Evolutionary conservation across 2,888 invertebrate species (phyloP).

Genomic region (Leucozona laternaria): DNA sequence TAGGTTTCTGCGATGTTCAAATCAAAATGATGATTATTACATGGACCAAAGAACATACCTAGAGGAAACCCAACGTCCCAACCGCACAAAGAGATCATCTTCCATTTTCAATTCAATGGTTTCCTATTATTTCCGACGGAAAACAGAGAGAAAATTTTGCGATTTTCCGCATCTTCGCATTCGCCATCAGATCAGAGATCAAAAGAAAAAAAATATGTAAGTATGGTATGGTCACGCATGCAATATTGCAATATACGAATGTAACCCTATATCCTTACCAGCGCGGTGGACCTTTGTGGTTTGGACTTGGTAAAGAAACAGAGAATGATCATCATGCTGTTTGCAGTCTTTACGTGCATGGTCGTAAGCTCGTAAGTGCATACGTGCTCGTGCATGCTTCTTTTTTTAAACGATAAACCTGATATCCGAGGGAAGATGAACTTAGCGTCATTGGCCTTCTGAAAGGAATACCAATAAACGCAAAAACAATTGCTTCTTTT

Average conservation of each 20-base stretch:
- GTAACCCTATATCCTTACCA: background rate
- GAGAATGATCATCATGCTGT: constrained; percentile 9
- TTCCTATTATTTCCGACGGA: constrained; percentile 49
- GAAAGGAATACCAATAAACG: constrained; percentile 29
- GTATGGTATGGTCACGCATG: constrained; percentile 54
- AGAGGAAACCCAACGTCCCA: constrained; percentile 11
- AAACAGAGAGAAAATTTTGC: constrained; percentile 49
- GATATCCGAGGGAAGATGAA: constrained; percentile 70
- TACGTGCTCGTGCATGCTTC: background rate
- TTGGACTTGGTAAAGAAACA: constrained; percentile 21
- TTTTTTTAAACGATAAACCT: constrained; percentile 42
- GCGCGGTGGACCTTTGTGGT: constrained; percentile 52
- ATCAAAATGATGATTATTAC: constrained; percentile 1
- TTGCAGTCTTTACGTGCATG: constrained; percentile 20
- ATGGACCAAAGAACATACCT: constrained; percentile 2
- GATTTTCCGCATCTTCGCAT: constrained; percentile 62
- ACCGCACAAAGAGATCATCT: constrained; percentile 34
- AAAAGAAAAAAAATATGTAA: constrained; percentile 48
- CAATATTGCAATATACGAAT: constrained; percentile 18
- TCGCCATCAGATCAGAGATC: constrained; percentile 46
- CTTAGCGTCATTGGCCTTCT: constrained; percentile 28
- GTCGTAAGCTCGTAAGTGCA: background rate
- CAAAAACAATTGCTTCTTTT: constrained; percentile 48
- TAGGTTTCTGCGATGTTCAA: constrained; percentile 34
- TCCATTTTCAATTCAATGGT: constrained; percentile 46